Evolutionary conservation across 2,888 invertebrate species (phyloP), one percentile per base, ranked within the genome.

Genomic region (Caenorhabditis uteleia): DNA sequence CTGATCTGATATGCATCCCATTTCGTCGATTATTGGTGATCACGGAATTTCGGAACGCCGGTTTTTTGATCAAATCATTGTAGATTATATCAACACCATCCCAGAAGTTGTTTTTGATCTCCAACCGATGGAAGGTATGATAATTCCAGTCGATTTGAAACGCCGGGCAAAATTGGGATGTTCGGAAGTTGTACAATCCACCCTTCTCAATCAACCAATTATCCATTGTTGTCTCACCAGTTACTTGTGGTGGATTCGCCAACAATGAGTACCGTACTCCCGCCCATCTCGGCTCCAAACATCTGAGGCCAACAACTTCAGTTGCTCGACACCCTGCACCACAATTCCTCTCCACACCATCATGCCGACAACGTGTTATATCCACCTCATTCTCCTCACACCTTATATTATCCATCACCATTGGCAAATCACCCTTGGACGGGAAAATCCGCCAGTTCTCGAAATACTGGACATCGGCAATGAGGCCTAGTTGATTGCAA

Each of bases 1-100:
- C 75, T 4, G 80, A 83, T 36, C 81, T 51, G 1, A 82, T 45
- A 14, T 70, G 57, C 86, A 84, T 93, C 91, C 79, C 93, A 91
- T 61, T 94, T 89, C 82, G 44, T 12, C 83, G 61, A 47, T 83
- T 83, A 43, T 68, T 69, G n/a, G 47, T 45, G 25, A 82, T 70
- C 12, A 48, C 14, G 20, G 69, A 66, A 33, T 77, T 56, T 16
- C 72, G 39, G 18, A 83, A 69, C 0, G 83, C 84, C n/a, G 80
- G 84, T 54, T 84, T 86, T 65, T 91, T 91, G 84, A 91, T 93
- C 58, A 95, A 89, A 85, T 98, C 94, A 0, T 95, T 92, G 85
- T 95, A 95, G 60, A 95, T 86, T 36, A 98, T 89, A 27, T 94
- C 95, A 26, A 98, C 86, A 0, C 97, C 98, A 82, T 95, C 93